A percentile compares a stretch with the other conserved stretches of the same genome.
Evolutionary conservation across 1,140 invertebrate species (phyloP).

Genomic region (Episyrphus balteatus): DNA sequence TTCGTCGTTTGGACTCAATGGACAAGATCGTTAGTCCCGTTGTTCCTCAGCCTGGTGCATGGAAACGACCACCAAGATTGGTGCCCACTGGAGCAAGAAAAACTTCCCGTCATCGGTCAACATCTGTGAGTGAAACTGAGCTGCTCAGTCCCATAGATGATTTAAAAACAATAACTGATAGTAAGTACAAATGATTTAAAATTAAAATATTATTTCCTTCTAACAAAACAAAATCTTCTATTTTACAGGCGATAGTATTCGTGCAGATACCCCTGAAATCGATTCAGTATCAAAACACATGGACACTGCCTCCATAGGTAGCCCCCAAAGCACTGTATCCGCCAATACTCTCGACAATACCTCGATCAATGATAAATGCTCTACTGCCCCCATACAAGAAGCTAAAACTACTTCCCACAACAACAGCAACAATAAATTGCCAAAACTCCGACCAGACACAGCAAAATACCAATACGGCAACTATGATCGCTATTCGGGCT

Average conservation of each 20-base stretch:
- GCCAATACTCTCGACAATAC: background rate
- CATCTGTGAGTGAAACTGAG: conserved; percentile 32
- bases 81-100: conserved; percentile 29
- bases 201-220: too few species aligned
- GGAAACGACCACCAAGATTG: conserved; percentile 45
- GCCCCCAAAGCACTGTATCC: too few species aligned
- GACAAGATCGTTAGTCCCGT: conserved; percentile 90
- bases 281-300: background rate
- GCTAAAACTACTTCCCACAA: background rate
- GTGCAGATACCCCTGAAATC: background rate
- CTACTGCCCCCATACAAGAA: background rate
- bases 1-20: conserved; percentile 55
- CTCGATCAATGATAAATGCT: background rate
- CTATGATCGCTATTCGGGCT: conserved; percentile 94
- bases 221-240: background rate
- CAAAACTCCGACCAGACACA: conserved; percentile 63
- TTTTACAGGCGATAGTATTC: conserved; percentile 1
- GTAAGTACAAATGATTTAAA: conserved; percentile 8
- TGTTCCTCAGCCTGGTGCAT: conserved; percentile 74
- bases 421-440: conserved; percentile 37
- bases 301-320: background rate
- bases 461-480: conserved; percentile 86
- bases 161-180: conserved; percentile 14
- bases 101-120: conserved; percentile 24
- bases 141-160: conserved; percentile 28